A percentile compares a stretch with the other conserved stretches of the same genome.
phyloP scores from a whole-genome alignment of 2,888 invertebrate genomes.

The Phania funesta region DNA sequence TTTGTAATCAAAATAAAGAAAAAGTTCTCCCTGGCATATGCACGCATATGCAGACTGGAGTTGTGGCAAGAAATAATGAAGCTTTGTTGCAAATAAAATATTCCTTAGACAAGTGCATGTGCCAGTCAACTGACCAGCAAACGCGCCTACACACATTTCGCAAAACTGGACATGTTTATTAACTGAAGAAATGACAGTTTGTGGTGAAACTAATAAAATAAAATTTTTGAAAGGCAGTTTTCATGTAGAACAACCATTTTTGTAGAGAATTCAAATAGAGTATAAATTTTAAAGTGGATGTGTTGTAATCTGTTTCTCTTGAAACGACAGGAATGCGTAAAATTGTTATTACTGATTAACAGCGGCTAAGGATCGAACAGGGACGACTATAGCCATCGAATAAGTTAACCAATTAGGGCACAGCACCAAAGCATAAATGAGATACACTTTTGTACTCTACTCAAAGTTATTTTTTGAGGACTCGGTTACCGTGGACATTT shows the following conservation, averaged over 20 bases:
- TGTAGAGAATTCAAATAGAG: neutral
- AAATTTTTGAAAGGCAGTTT: neutral
- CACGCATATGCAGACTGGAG: neutral
- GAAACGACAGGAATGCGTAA: too few species aligned
- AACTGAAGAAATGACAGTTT: slow-evolving; percentile 51
- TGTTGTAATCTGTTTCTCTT: too few species aligned
- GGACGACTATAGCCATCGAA: too few species aligned
- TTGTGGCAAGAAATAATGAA: slow-evolving; percentile 4
- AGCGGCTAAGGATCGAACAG: too few species aligned
- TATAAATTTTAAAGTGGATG: neutral
- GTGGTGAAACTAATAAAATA: slow-evolving; percentile 10
- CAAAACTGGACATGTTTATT: slow-evolving; percentile 52
- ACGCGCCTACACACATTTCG: slow-evolving; percentile 44
- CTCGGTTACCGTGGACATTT: too few species aligned
- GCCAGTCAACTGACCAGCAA: slow-evolving; percentile 21
- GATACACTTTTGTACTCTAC: too few species aligned
- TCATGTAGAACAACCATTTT: neutral
- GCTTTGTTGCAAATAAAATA: slow-evolving; percentile 49
- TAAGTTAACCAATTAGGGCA: too few species aligned
- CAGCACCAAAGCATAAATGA: too few species aligned
- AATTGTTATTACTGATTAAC: too few species aligned
- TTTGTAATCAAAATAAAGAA: slow-evolving; percentile 51
- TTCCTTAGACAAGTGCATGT: slow-evolving; percentile 56
- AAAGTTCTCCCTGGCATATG: neutral
- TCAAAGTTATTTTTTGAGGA: too few species aligned